Evolutionary conservation across 1,140 invertebrate genomes (phyloP), one percentile per base, ranked within the genome.

Genomic region (Pteromalus puparum): DNA sequence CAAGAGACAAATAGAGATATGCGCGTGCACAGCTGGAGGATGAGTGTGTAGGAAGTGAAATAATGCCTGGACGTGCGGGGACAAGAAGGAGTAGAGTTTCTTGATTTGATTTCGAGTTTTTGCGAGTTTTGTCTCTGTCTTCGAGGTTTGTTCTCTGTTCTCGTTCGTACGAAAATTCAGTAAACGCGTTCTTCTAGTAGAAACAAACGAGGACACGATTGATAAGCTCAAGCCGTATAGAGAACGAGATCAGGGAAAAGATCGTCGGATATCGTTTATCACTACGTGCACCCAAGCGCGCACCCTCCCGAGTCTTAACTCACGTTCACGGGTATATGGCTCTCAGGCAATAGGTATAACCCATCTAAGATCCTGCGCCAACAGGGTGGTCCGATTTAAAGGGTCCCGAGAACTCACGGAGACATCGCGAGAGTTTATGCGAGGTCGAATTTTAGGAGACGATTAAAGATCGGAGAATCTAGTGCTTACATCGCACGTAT

Each of bases 351-450:
- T 42, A 9, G 38, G 38, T 42, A 42, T 42, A 42, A 10, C 38
- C 38, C 38, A 7, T 0, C 38, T 5, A 53, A 15, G 48, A 18
- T 9, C 18, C 48, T 53, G 2, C 13, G 21, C 30, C 30, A 68
- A 68, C 78, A 42, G 61, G 78, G 78, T 80, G 78, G 78, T 70
- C 78, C 34, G 38, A 24, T 46, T 26, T 24, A 67, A 38, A 34
- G 18, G 53, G 30, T 46, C 9, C 30, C 48, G 12, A 61, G 75
- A 42, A 42, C 6, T 34, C 26, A 26, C 42, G 46, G 21, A 42
- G 48, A 18, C 38, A 42, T 42, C 38, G 38, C 38, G 9, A 42
- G 38, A 53, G 13, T 53, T 53, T 53, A 53, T 53, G 48, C 18
- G 38, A 42, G 7, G 6, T 42, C 10, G 38, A 42, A 7, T 42